phyloP scores from a whole-genome alignment of 2,797 vertebrate genomes.

The Dallia pectoralis region DNA sequence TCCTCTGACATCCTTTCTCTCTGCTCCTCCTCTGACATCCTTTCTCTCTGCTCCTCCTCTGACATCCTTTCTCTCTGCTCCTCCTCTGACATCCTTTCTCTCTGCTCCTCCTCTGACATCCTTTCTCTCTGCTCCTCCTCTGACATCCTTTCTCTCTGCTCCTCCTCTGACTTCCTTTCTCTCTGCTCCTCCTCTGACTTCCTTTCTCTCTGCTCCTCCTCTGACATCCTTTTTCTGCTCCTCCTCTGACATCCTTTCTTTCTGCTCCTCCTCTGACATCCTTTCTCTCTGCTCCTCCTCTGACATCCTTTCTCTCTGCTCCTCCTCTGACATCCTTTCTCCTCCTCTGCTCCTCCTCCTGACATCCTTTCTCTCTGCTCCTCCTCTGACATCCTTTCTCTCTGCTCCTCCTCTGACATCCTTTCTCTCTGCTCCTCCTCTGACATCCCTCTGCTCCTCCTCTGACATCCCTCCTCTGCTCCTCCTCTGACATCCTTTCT shows the following conservation, averaged over 20 bases:
- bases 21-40: background rate
- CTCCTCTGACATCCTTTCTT: background rate
- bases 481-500: too few species aligned
- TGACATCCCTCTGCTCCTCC: background rate
- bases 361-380: background rate
- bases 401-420: too few species aligned
- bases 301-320: background rate
- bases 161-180: background rate
- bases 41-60: too few species aligned
- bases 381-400: too few species aligned
- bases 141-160: too few species aligned
- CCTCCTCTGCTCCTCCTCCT: too few species aligned
- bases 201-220: background rate
- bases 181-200: background rate
- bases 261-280: background rate
- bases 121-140: background rate
- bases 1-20: background rate
- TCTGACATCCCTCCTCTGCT: background rate
- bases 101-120: too few species aligned
- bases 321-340: constrained; percentile 71
- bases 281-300: too few species aligned
- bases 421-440: background rate
- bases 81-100: too few species aligned
- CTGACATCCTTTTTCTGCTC: too few species aligned
- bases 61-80: background rate